Evolutionary conservation across 2,797 vertebrate genomes (phyloP), one percentile per base, ranked within the genome.

Genomic region (Carapus acus): DNA sequence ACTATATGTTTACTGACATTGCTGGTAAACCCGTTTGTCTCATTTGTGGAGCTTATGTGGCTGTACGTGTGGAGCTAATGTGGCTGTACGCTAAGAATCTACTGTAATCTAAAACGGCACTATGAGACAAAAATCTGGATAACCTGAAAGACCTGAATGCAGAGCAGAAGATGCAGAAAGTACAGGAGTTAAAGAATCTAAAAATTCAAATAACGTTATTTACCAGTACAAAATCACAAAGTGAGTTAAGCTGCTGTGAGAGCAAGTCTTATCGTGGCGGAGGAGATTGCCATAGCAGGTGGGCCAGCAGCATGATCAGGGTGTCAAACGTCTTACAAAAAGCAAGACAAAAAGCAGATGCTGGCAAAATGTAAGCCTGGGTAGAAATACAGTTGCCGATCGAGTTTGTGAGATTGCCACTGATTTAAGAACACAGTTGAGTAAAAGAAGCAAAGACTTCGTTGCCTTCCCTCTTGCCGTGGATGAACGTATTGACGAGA

Each of bases 381-480:
- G 17, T 18, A 42, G 22, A 33, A 53, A 53, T 15, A 43, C 24
- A 1, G 27, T 33, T 15, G 40, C 39, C 43, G 39, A 53, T 3
- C 24, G 39, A 11, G 31, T 49, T 19, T 49, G 46, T 49, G 40
- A 59, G 40, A 16, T 59, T 12, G 39, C 46, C 55, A 43, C 46
- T 21, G 41, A 59, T 43, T 12, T 58, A 23, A 14, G 22, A 39
- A 20, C 7, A 24, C 50, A 66, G 24, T 8, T 66, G 8, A 55
- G 6, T 14, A 19, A 21, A 54, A 57, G 36, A 34, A 20, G 34
- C 2, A 60, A 43, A 54, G 33, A 65, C 16, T 54, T n/a, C n/a
- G n/a, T n/a, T 58, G 49, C 62, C 37, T 59, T 43, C 16, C 59
- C 39, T 2, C 39, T 66, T 40, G 56, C 50, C 49, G 50, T 54